Conservation (phyloP, 2,888 invertebrate genomes). For the Resseliella maxima region DNA sequence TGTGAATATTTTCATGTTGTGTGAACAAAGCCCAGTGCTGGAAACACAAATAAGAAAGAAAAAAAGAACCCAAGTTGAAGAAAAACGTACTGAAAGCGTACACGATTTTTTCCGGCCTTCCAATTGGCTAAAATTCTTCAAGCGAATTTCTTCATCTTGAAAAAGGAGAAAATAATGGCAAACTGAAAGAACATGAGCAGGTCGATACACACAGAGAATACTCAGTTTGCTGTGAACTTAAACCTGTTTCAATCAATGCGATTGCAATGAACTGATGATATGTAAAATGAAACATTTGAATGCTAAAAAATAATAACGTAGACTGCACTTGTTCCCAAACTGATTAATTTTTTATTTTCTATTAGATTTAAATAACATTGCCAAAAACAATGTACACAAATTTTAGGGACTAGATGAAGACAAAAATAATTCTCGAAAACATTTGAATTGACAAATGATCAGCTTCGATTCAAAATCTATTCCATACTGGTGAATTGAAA, state of each 20-base stretch:
- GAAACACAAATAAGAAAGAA: no score
- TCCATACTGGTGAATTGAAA: no score
- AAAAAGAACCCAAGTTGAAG: no score
- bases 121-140: no score
- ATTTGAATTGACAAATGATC: no score
- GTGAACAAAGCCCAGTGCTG: no score
- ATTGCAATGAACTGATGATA: not conserved
- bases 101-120: no score
- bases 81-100: no score
- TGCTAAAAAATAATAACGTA: not conserved
- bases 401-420: constrained; percentile 31
- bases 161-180: no score
- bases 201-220: not conserved
- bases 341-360: constrained; percentile 46
- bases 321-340: constrained; percentile 48
- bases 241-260: not conserved
- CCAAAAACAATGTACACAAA: constrained; percentile 24
- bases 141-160: no score
- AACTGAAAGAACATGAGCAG: not conserved
- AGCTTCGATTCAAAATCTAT: no score
- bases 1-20: no score
- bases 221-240: not conserved
- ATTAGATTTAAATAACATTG: constrained; percentile 5
- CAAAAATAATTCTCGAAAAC: not conserved
- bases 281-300: not conserved